Evolutionary conservation across 2,888 invertebrate species (phyloP), one percentile per base, ranked within the genome.

Genomic region (Mayetiola destructor): DNA sequence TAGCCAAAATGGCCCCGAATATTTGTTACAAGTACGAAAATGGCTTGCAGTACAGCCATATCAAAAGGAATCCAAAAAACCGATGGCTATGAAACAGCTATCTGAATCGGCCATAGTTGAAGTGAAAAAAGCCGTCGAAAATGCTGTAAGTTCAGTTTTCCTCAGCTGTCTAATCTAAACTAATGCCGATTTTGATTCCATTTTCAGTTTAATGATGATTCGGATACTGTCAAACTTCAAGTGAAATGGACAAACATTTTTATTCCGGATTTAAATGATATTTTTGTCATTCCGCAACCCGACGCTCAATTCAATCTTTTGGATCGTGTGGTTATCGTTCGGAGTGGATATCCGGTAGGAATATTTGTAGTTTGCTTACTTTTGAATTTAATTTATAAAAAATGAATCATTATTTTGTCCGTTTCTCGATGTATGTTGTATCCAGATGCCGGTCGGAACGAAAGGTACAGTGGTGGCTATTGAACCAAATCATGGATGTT

Each of bases 401-500:
- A 20, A 20, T 12, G n/a, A 20, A 10, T 23, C 14, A 5, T 23
- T 9, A 21, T 48, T 23, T 48, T 27, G 6, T 40, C 20, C 3
- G 8, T 3, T 8, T 20, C 16, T 20, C 16, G 4, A 40, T 48
- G 48, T 48, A 14, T 27, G 6, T 37, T 37, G 10, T 27, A 23
- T 48, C 23, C 18, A 48, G 27, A 70, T 90, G 16, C 93, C 93
- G 0, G 70, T 87, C 5, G 95, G 93, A 1, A 75, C 80, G 10
- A 79, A 81, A 61, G 97, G 96, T 27, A 94, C 91, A 0, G 75
- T 97, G 1, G 82, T 90, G n/a, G 89, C 80, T 0, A 75, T 84
- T 9, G 73, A 77, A 57, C 68, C 72, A 61, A 63, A 18, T 3
- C 16, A 3, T 9, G 4, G 27, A n/a, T 30, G 29, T 5, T n/a